Percentiles rank a stretch among this genome's conserved stretches.
Conservation (phyloP, 2,797 vertebrate genomes). For the Leptoclinus maculatus region DNA sequence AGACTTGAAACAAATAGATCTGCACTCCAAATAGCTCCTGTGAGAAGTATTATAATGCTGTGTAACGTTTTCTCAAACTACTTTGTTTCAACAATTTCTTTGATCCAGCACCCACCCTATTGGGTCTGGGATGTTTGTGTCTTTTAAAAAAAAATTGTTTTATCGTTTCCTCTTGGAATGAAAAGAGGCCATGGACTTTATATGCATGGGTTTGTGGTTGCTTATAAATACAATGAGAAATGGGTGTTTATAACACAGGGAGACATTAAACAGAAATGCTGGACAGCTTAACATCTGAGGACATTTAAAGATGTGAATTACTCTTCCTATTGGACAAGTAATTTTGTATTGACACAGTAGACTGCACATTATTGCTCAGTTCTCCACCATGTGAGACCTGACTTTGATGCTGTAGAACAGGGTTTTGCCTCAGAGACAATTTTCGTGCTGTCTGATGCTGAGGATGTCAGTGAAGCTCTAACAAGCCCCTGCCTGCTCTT, state of each 20-base stretch:
- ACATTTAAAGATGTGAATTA: slow-evolving; percentile 30
- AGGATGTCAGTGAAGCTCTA: slow-evolving; percentile 50
- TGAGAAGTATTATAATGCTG: neutral
- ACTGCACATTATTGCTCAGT: slow-evolving; percentile 27
- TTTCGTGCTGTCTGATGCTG: slow-evolving; percentile 38
- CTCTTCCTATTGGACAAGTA: neutral
- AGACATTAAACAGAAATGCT: neutral
- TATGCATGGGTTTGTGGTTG: neutral
- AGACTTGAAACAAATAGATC: neutral
- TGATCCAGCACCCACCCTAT: neutral
- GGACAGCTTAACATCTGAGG: neutral
- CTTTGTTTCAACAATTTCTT: neutral
- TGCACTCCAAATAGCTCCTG: neutral
- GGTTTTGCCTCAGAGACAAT: slow-evolving; percentile 27
- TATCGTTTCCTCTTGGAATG: neutral
- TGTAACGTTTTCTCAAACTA: neutral
- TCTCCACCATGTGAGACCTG: slow-evolving; percentile 18
- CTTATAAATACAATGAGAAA: neutral
- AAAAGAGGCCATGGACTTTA: neutral
- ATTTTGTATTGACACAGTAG: slow-evolving; percentile 20
- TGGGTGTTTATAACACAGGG: neutral
- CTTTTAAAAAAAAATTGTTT: neutral
- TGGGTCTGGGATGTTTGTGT: neutral
- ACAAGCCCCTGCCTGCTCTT: slow-evolving; percentile 58
- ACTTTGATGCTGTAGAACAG: slow-evolving; percentile 19